Percentiles rank a stretch among this genome's conserved stretches.
phyloP scores from a whole-genome alignment of 2,888 invertebrate genomes.

The Baccha elongata region DNA sequence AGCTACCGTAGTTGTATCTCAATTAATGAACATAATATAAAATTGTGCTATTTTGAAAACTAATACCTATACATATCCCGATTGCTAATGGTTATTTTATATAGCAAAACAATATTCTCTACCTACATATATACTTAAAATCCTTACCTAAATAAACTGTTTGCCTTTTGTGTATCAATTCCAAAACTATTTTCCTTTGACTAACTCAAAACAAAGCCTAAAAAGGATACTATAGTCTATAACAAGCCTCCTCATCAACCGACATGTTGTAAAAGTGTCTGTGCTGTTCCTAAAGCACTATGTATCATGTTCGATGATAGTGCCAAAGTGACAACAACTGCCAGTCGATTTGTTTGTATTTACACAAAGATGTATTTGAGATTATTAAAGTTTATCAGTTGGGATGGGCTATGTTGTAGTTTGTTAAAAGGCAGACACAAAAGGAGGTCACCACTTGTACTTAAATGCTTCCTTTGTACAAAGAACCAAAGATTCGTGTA shows the following conservation, averaged over 20 bases:
- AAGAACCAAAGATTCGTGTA: not conserved
- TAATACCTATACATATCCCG: too few species aligned
- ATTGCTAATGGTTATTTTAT: too few species aligned
- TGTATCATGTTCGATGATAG: conserved; percentile 6
- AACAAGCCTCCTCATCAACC: not conserved
- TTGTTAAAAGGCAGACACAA: not conserved
- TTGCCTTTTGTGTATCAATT: not conserved
- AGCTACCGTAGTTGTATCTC: too few species aligned
- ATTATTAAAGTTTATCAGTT: conserved; percentile 6
- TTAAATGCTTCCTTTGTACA: conserved; percentile 11
- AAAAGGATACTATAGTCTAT: too few species aligned
- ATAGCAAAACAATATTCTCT: too few species aligned
- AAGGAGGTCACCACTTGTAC: conserved; percentile 5
- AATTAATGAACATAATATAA: too few species aligned
- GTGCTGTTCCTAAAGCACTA: not conserved
- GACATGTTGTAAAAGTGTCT: not conserved
- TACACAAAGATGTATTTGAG: conserved; percentile 19
- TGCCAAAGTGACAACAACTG: conserved; percentile 9
- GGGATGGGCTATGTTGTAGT: not conserved
- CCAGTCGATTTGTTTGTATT: conserved; percentile 5
- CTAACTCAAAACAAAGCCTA: not conserved
- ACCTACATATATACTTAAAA: too few species aligned
- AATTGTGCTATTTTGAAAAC: too few species aligned
- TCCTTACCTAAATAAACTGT: not conserved
- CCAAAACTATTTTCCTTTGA: not conserved